Evolutionary conservation across 2,888 invertebrate genomes (phyloP), one percentile per base, ranked within the genome.

Genomic region (Phania funesta): DNA sequence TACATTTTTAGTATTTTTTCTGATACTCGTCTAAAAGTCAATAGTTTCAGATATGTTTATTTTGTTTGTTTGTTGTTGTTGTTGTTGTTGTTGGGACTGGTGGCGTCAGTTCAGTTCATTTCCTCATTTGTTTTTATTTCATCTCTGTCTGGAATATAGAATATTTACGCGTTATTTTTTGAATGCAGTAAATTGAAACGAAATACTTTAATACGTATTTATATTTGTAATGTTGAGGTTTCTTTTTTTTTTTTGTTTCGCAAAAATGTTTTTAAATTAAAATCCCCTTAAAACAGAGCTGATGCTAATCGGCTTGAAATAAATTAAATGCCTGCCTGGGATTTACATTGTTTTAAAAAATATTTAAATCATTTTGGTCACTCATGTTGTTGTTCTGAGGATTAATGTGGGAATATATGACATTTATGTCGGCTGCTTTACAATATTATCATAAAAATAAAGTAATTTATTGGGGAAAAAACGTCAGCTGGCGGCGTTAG

Each of bases 61-160:
- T 3, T 56, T 24, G 18, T 13, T 24, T 20, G 29, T 13, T 54
- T 16, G 16, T 20, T 32, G 22, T 22, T 24, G n/a, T n/a, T n/a
- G n/a, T n/a, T n/a, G n/a, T n/a, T n/a, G n/a, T 38, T 38, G 24
- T 65, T 50, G 20, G 3, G n/a, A 32, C 18, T 64, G 18, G 11
- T 48, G 29, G 6, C 11, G 18, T 24, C 35, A 50, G n/a, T n/a
- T 54, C 52, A 68, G 26, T 52, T 41, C 44, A 44, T 24, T 78
- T 78, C 71, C 56, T 64, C 64, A 41, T 71, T 46, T 16, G 48
- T 48, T 54, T 68, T 35, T 46, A 35, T 38, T 54, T 50, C 46
- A 64, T 29, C 29, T 22, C 48, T 67, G 75, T 9, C 16, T 32
- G 16, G 75, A 29, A 58, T 76, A 67, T 18, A 60, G n/a, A 75